Conservation (phyloP, 2,888 invertebrate genomes). For the Cybosia mesomella region DNA sequence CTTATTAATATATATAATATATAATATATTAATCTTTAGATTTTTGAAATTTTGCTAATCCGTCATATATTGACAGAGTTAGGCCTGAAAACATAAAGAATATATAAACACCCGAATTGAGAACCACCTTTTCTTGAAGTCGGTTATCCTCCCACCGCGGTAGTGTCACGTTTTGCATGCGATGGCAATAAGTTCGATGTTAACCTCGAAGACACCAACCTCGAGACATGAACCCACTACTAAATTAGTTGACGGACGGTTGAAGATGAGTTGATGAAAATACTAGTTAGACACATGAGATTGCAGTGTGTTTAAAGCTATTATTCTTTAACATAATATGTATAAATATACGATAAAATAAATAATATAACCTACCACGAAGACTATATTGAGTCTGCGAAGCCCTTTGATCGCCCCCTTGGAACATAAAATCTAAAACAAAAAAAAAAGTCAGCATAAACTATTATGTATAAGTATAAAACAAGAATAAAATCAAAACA, state of each 20-base stretch:
- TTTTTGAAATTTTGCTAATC: too few species aligned
- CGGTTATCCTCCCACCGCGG: neutral
- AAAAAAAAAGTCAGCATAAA: slow-evolving; percentile 20
- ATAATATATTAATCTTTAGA: too few species aligned
- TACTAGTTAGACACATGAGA: neutral
- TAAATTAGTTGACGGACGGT: neutral
- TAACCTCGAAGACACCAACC: too few species aligned
- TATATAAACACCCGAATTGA: too few species aligned
- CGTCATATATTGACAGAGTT: too few species aligned
- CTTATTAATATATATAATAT: too few species aligned
- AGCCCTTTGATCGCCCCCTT: slow-evolving; percentile 28
- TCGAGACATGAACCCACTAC: too few species aligned
- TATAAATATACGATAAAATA: neutral
- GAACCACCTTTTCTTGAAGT: too few species aligned
- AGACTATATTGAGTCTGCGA: slow-evolving; percentile 30
- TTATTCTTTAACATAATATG: neutral
- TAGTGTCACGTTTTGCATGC: neutral
- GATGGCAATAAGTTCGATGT: too few species aligned
- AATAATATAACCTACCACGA: slow-evolving; percentile 25
- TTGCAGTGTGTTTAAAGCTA: neutral
- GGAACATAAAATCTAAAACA: slow-evolving; percentile 35
- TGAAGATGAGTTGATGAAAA: neutral
- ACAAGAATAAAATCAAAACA: neutral
- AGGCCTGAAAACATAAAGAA: too few species aligned
- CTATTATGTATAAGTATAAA: neutral